Base-by-base conservation (phyloP, 1,140 invertebrate species). In the Frieseomelitta varia region DNA sequence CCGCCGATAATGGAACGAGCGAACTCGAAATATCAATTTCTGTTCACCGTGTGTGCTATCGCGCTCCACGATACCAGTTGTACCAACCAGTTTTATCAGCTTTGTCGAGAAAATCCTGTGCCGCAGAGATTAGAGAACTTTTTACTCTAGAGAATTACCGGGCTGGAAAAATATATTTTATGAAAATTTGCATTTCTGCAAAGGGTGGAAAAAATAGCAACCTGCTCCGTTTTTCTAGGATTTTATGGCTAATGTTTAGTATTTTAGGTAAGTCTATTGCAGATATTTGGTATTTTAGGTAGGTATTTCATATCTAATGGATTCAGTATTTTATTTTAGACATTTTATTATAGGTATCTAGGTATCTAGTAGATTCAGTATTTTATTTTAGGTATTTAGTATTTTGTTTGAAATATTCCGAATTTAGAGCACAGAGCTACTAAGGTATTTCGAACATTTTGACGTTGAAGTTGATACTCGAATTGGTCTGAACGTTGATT, bases 11-110 rank as follows among this genome's bases (percentile, higher is more conserved):
- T 39, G 53, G 53, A 73, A 14, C 51, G 19, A 55, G 15, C 51
- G n/a, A 30, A 55, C 47, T 19, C 19, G 47, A 73, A 73, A 73
- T 73, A 73, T 53, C 71, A 73, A 53, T 73, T 53, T 53, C 47
- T 21, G 34, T 30, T 11, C 67, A 21, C 1, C 19, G 15, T 6
- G 19, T 68, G 34, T 39, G 27, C 8, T 39, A 68, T 68, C 67
- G 11, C 19, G 19, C 11, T 68, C 8, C 30, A 2, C 11, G 27
- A 11, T n/a, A 61, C 47, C 39, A 27, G 14, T 63, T 27, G 14
- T 27, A 27, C 14, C 63, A 17, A 2, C 8, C 39, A 15, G n/a
- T 17, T 14, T 27, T 27, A 27, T 17, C 63, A 27, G 14, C 27
- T 27, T 65, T 17, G n/a, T 27, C 27, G n/a, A 4, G 58, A 61